These are phyloP conservation scores for Nothura maculosa DNA, from an alignment of 2,797 vertebrate genomes.

Conservation along the genomic window DNA sequence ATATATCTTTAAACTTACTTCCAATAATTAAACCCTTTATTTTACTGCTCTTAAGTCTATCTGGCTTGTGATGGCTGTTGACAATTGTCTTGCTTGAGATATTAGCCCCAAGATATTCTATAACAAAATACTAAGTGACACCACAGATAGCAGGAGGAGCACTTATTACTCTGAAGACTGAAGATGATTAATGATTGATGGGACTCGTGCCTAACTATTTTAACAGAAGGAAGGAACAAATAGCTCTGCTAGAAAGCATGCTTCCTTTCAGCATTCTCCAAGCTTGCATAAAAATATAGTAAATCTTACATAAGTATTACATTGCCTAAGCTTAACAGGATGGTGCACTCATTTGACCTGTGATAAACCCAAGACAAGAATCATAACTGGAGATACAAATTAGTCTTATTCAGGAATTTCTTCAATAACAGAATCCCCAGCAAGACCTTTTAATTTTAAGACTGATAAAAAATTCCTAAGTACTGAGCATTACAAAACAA, in stretches of 20 bases:
- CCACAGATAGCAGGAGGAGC: neutral
- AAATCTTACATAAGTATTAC: neutral
- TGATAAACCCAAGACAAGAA: neutral
- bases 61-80: neutral
- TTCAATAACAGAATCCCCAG: neutral
- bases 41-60: constrained; percentile 5
- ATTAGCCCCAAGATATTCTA: neutral
- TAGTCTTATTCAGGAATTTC: neutral
- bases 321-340: neutral
- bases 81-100: neutral
- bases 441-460: neutral
- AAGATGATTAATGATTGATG: neutral
- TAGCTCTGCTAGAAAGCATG: neutral
- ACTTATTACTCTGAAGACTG: neutral
- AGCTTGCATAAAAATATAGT: neutral
- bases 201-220: neutral
- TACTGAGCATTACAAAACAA: neutral
- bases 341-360: neutral
- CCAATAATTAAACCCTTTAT: constrained; percentile 1
- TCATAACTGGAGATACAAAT: neutral
- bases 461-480: neutral
- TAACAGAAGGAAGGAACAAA: neutral
- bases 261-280: neutral
- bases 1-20: constrained; percentile 24
- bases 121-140: neutral